These are phyloP conservation scores for Uria aalge DNA, from an alignment of 2,113 vertebrate species.

Conservation along the genomic window DNA sequence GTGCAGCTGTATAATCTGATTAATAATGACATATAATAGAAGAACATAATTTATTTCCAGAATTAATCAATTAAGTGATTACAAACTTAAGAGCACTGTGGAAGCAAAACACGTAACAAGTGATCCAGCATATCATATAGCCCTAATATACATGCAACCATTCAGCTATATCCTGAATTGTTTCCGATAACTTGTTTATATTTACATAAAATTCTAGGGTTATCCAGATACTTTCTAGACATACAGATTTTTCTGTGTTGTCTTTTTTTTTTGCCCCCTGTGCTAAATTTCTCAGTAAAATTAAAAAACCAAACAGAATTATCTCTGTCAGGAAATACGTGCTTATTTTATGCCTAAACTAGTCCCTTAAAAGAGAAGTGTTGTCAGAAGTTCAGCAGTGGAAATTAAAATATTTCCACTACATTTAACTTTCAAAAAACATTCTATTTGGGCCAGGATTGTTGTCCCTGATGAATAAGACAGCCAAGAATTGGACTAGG, in stretches of 20 bases:
- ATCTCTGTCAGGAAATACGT: neutral
- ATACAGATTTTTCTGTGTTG: neutral
- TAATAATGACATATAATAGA: neutral
- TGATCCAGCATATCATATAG: neutral
- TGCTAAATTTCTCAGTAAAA: neutral
- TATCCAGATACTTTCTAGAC: neutral
- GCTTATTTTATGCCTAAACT: neutral
- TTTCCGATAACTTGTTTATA: neutral
- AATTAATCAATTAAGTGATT: conserved; percentile 5
- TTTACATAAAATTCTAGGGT: neutral
- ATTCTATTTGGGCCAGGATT: neutral
- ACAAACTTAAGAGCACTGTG: neutral
- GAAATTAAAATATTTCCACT: neutral
- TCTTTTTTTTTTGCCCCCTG: neutral
- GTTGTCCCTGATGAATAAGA: neutral
- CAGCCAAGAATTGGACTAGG: neutral
- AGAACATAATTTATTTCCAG: conserved; percentile 18
- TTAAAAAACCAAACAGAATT: neutral
- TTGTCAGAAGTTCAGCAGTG: neutral
- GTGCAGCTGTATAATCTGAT: neutral
- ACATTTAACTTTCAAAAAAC: neutral
- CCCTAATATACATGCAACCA: neutral
- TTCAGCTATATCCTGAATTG: neutral
- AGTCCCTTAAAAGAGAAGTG: neutral
- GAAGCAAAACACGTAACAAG: neutral